These are phyloP conservation scores for Anas acuta DNA, from an alignment of 2,797 vertebrate species.

Conservation along the genomic window DNA sequence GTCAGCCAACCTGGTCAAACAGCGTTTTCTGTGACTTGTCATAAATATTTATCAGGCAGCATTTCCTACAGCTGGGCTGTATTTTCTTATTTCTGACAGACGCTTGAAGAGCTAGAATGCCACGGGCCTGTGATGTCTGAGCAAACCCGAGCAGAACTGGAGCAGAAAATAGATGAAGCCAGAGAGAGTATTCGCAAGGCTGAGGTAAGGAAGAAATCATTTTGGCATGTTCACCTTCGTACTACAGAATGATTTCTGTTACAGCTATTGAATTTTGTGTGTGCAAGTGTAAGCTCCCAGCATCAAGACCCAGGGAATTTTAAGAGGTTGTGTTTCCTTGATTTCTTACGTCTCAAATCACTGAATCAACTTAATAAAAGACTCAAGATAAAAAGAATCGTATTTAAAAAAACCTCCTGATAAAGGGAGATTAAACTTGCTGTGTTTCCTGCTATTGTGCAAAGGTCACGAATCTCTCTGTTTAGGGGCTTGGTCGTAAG, in stretches of 20 bases:
- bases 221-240: neutral
- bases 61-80: neutral
- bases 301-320: neutral
- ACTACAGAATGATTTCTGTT: neutral
- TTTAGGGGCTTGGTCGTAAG: neutral
- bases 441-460: neutral
- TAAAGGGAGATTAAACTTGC: neutral
- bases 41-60: neutral
- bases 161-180: conserved; percentile 93
- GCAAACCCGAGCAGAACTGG: conserved; percentile 89
- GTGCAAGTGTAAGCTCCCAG: neutral
- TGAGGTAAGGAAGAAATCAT: conserved; percentile 80
- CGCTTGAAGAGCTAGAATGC: conserved; percentile 91
- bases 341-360: neutral
- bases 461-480: neutral
- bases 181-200: conserved; percentile 95
- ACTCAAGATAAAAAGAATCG: neutral
- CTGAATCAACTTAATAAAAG: neutral
- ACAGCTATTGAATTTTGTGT: neutral
- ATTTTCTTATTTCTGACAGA: conserved; percentile 72
- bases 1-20: neutral
- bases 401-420: neutral
- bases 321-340: neutral
- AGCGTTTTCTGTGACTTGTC: neutral
- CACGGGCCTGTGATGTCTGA: conserved; percentile 88